Base-by-base conservation (phyloP, 1,140 invertebrate species). In the Drosophila miranda region DNA sequence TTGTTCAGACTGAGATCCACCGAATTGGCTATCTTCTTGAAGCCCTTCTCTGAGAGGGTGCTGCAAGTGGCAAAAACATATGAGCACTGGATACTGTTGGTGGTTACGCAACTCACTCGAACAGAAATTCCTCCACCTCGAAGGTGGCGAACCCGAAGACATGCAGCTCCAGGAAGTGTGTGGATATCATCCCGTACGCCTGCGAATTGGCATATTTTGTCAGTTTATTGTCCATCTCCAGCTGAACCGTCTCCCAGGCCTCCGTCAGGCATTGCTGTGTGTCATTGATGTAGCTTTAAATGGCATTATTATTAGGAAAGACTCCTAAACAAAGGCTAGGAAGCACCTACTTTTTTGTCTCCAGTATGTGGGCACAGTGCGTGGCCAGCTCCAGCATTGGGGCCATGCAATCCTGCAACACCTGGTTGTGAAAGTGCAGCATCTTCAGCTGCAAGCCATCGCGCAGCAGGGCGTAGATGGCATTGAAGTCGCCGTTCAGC, bases 211-310 rank as follows among this genome's bases (percentile, higher is more conserved):
- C 96, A 93, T 98, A 99, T 66, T 95, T 95, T 7, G 95, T 94
- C 61, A 99, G 93, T 92, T 99, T 99, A 46, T 96, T 95, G 91
- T 99, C 97, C 94, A 99, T 97, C 92, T 99, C 98, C 21, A 98
- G 89, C 13, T 99, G 92, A 78, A 98, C 97, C 64, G 97, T 97
- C 92, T 99, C 98, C 97, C 97, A 99, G 0, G 97, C 96, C 92
- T 98, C 97, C 46, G 94, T 95, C 78, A 98, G 96, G n/a, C 96
- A 95, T 73, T 94, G 93, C 89, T 97, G 94, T 2, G 96, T 96
- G 74, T 94, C 94, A 38, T 94, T 94, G 26, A 97, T 92, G 89
- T 97, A 95, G 26, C 90, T 91, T 6, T 38, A 11, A 8, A 64
- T 11, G 3, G 0, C 42, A 19, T 13, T 6, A 41, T 30, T 13